These are phyloP conservation scores for Eulithis testata DNA, from an alignment of 2,888 invertebrate genomes.

Conservation along the genomic window DNA sequence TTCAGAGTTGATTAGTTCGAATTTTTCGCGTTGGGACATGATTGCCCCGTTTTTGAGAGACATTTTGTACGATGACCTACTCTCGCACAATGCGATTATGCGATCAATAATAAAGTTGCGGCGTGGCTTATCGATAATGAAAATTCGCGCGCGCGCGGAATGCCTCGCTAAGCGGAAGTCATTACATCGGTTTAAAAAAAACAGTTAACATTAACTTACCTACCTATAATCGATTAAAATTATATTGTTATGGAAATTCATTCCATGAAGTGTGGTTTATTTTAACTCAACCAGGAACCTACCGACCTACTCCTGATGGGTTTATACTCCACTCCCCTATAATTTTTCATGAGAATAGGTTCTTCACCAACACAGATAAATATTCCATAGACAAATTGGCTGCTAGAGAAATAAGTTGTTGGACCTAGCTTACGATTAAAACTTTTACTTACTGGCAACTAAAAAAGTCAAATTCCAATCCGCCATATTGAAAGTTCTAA, in stretches of 20 bases:
- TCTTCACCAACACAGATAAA: not conserved
- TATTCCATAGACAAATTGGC: not conserved
- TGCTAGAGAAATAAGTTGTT: not conserved
- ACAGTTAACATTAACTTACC: not conserved
- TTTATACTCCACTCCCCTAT: no score
- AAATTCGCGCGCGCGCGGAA: constrained; percentile 80
- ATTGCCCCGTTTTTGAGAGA: constrained; percentile 72
- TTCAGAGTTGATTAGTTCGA: constrained; percentile 85
- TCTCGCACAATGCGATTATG: constrained; percentile 61
- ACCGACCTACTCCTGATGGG: no score
- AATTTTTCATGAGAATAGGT: not conserved
- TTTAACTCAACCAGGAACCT: no score
- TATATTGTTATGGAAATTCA: no score
- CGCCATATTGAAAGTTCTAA: constrained; percentile 81
- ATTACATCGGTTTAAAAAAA: constrained; percentile 10
- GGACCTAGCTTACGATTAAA: constrained; percentile 15
- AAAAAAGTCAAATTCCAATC: constrained; percentile 66
- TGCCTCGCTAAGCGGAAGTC: constrained; percentile 40
- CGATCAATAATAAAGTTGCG: constrained; percentile 70
- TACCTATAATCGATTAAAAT: no score
- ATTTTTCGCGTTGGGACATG: constrained; percentile 81
- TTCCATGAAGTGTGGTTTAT: no score
- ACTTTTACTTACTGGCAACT: constrained; percentile 55
- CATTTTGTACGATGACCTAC: constrained; percentile 69
- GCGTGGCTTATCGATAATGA: constrained; percentile 67